phyloP scores from a whole-genome alignment of 1,140 invertebrate genomes.

The Ctenoplectra terminalis region DNA sequence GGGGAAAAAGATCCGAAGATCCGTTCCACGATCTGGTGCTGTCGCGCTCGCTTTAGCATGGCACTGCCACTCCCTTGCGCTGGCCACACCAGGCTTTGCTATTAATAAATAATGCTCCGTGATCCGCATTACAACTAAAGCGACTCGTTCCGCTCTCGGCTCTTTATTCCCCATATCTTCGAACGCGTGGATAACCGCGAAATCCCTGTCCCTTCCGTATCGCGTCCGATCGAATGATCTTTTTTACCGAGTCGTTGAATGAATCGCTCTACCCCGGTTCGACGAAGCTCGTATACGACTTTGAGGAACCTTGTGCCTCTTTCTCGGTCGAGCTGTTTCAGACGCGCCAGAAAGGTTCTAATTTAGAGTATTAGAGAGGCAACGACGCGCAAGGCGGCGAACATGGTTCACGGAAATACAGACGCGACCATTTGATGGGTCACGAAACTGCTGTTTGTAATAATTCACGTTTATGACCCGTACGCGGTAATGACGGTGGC shows the following conservation, averaged over 20 bases:
- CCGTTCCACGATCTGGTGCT: conserved; percentile 68
- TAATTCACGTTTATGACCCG: conserved; percentile 7
- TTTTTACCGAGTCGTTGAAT: conserved; percentile 32
- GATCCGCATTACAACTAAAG: conserved; percentile 66
- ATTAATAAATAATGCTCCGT: conserved; percentile 70
- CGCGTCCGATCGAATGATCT: conserved; percentile 1
- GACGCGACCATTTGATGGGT: background rate
- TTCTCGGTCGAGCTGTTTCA: background rate
- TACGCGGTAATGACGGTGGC: background rate
- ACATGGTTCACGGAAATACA: conserved; percentile 31
- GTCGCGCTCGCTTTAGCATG: conserved; percentile 67
- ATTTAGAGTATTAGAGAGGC: conserved; percentile 32
- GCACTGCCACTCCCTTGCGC: conserved; percentile 64
- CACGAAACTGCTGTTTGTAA: conserved; percentile 4
- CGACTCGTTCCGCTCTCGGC: conserved; percentile 44
- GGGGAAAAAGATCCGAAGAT: conserved; percentile 48
- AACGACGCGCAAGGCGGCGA: background rate
- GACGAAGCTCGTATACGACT: background rate
- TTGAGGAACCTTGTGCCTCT: conserved; percentile 9
- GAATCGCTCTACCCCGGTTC: background rate
- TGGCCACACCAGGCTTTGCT: conserved; percentile 60
- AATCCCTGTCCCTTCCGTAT: conserved; percentile 35
- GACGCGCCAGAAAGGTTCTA: conserved; percentile 13
- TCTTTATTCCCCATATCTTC: conserved; percentile 32
- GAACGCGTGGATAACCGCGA: conserved; percentile 15